phyloP scores from a whole-genome alignment of 1,140 invertebrate genomes.

The Hylaeus anthracinus region DNA sequence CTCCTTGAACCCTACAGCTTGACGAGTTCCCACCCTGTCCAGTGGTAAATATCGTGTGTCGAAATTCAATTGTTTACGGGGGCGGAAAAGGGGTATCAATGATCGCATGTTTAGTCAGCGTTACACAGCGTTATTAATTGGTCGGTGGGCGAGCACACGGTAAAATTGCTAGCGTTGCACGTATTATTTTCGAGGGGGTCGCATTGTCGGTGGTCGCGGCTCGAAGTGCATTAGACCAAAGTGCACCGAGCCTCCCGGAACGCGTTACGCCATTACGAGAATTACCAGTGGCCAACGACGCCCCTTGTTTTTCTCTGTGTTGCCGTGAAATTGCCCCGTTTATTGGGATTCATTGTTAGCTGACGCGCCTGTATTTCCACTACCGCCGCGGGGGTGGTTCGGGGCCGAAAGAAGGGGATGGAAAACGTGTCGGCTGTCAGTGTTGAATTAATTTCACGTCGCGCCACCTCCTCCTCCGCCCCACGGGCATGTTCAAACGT shows the following conservation, averaged over 20 bases:
- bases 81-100: not conserved
- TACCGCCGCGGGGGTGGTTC: too few relatives aligned
- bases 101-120: not conserved
- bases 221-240: constrained; percentile 68
- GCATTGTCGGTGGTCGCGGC: constrained; percentile 36
- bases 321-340: constrained; percentile 58
- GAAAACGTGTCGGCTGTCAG: not conserved
- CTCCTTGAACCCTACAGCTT: too few relatives aligned
- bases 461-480: not conserved
- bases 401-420: not conserved
- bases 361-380: not conserved
- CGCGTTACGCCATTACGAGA: constrained; percentile 69
- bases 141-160: not conserved
- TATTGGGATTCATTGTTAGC: constrained; percentile 56
- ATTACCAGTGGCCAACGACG: constrained; percentile 56
- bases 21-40: not conserved
- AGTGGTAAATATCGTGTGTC: not conserved
- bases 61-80: not conserved
- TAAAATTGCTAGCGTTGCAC: constrained; percentile 29
- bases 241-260: constrained; percentile 49
- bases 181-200: constrained; percentile 53
- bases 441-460: constrained; percentile 22
- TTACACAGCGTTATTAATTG: constrained; percentile 4
- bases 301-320: constrained; percentile 56
- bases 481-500: not conserved